phyloP scores from a whole-genome alignment of 2,797 vertebrate species.

The Hafferia zeledoni region DNA sequence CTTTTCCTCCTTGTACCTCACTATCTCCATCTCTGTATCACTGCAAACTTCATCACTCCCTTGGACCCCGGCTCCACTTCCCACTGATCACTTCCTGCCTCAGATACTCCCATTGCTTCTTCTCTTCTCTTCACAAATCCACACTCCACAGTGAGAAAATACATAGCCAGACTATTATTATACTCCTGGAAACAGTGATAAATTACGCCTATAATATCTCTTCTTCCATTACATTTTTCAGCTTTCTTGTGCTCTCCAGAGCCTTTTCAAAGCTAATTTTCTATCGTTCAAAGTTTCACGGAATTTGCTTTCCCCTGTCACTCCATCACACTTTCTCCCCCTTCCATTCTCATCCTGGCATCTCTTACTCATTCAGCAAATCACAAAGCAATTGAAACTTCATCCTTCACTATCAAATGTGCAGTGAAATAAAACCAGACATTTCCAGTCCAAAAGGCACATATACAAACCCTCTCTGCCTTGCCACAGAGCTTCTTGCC shows the following conservation, averaged over 20 bases:
- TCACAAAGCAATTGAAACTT: neutral
- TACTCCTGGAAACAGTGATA: neutral
- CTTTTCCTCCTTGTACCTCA: neutral
- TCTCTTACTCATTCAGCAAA: neutral
- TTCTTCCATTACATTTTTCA: neutral
- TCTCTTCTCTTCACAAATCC: neutral
- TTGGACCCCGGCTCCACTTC: neutral
- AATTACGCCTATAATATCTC: neutral
- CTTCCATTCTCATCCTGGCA: neutral
- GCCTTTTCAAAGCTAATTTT: constrained; percentile 22
- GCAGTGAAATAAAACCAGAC: neutral
- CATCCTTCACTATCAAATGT: neutral
- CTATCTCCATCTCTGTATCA: neutral
- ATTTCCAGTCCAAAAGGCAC: neutral
- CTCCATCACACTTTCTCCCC: neutral
- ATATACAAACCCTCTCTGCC: neutral
- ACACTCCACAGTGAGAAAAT: neutral
- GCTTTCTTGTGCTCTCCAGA: neutral
- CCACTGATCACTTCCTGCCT: neutral
- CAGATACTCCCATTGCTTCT: neutral
- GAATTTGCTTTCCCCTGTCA: neutral
- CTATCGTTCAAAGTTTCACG: neutral
- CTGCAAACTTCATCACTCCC: neutral
- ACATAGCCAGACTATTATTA: neutral
- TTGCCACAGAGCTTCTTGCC: neutral